These are phyloP conservation scores for Eurystomus glaucurus DNA, from an alignment of 2,797 vertebrate genomes.

Conservation along the genomic window DNA sequence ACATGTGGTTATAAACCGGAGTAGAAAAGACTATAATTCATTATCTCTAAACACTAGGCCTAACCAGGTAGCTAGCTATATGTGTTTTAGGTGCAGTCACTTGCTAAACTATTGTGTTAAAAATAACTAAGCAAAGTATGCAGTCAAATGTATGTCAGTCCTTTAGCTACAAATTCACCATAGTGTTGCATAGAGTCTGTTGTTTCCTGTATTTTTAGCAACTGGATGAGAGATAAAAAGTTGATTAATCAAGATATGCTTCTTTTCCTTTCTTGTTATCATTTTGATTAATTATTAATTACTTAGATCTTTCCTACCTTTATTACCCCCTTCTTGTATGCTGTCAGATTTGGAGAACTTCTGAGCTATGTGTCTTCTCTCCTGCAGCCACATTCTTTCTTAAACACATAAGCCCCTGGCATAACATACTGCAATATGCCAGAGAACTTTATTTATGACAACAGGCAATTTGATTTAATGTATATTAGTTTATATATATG, in stretches of 20 bases:
- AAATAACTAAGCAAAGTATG: not conserved
- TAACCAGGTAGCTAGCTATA: not conserved
- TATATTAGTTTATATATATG: not conserved
- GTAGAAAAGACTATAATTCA: not conserved
- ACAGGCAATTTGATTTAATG: not conserved
- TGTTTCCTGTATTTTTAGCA: slow-evolving; percentile 5
- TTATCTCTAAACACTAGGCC: not conserved
- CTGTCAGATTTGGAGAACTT: not conserved
- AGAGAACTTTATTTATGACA: not conserved
- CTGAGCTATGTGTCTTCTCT: not conserved
- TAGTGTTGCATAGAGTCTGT: not conserved
- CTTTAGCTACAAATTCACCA: not conserved
- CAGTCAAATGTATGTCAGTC: not conserved
- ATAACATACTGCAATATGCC: not conserved
- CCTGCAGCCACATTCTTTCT: not conserved
- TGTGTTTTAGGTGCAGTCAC: not conserved
- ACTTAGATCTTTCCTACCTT: not conserved
- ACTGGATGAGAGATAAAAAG: not conserved
- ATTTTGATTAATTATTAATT: slow-evolving; percentile 53
- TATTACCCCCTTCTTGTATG: not conserved
- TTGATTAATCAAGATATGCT: slow-evolving; percentile 18
- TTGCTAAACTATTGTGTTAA: not conserved
- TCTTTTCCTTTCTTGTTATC: slow-evolving; percentile 11
- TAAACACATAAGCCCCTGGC: not conserved
- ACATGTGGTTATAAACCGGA: not conserved